These are phyloP conservation scores for Macropus fuliginosus DNA, from an alignment of 2,797 vertebrate genomes.

Conservation along the genomic window DNA sequence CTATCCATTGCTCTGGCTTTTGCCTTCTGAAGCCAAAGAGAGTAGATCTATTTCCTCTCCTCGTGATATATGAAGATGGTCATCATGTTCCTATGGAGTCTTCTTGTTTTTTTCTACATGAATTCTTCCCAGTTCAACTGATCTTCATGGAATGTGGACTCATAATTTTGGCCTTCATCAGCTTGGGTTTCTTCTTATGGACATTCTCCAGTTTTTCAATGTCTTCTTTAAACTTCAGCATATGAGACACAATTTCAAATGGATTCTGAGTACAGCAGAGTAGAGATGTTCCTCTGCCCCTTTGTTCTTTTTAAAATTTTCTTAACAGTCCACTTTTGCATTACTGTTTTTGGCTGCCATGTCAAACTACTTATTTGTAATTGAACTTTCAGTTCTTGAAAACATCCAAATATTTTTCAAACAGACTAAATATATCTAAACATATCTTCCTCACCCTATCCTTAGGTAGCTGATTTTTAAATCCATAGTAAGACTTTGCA, in stretches of 20 bases:
- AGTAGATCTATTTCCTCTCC: too few species aligned
- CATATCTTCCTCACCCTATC: background rate
- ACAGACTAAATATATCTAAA: background rate
- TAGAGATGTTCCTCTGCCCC: background rate
- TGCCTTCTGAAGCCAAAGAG: background rate
- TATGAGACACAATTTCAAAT: background rate
- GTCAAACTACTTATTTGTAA: background rate
- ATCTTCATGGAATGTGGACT: background rate
- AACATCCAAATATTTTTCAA: background rate
- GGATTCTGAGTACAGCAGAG: background rate
- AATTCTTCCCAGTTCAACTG: background rate
- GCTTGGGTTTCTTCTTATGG: background rate
- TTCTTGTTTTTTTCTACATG: background rate
- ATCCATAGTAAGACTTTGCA: background rate
- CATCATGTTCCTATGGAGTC: background rate
- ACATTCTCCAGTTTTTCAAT: background rate
- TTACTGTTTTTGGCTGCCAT: background rate
- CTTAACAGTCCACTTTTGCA: background rate
- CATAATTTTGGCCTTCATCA: background rate
- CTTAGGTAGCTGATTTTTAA: background rate
- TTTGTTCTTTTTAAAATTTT: background rate
- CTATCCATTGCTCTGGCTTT: background rate
- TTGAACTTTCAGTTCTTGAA: background rate
- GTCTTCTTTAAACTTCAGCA: background rate
- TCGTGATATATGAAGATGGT: background rate